Evolutionary conservation across 2,888 invertebrate genomes (phyloP), one percentile per base, ranked within the genome.

Genomic region (Helleia helle): DNA sequence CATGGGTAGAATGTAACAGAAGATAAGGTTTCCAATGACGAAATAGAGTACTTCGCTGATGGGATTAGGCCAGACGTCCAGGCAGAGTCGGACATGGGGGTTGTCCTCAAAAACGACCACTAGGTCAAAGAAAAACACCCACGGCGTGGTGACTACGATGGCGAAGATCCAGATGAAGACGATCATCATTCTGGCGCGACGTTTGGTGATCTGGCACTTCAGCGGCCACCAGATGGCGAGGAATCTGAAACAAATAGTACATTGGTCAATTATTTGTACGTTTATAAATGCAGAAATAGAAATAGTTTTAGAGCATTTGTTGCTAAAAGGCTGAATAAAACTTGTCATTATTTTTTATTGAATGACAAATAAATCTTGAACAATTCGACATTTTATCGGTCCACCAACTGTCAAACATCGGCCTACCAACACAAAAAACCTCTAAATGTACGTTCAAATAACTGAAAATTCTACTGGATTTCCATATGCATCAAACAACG

Each of bases 181-280:
- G 58, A 97, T 96, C 88, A 96, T 93, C 68, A 94, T 86, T 40
- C 95, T 88, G 6, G 96, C 95, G 11, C 95, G 90, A 41, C 92
- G 88, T 62, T 94, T 94, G 34, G 96, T 95, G 75, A 97, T 94
- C 73, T 96, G 95, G 63, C 92, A 91, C 63, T 94, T 94, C 58
- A 97, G 74, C 1, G 96, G 95, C 91, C 95, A 96, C 93, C 97
- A 96, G 59, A 97, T 97, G 31, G 97, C 97, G 54, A 97, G 87
- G 71, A 96, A 97, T 86, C 97, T 97, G 91, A 11, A 91, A 89
- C 86, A 76, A n/a, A n/a, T n/a, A n/a, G n/a, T n/a, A n/a, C n/a
- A 24, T 25, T n/a, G 0, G 8, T 42, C 24, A 25, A 14, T 36
- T 8, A 26, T 25, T 7, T 15, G 7, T n/a, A n/a, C n/a, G n/a